Percentiles rank a stretch among this genome's conserved stretches.
These are phyloP conservation scores for Himalopsyche japonica DNA, from an alignment of 2,888 invertebrate species.

Conservation along the genomic window DNA sequence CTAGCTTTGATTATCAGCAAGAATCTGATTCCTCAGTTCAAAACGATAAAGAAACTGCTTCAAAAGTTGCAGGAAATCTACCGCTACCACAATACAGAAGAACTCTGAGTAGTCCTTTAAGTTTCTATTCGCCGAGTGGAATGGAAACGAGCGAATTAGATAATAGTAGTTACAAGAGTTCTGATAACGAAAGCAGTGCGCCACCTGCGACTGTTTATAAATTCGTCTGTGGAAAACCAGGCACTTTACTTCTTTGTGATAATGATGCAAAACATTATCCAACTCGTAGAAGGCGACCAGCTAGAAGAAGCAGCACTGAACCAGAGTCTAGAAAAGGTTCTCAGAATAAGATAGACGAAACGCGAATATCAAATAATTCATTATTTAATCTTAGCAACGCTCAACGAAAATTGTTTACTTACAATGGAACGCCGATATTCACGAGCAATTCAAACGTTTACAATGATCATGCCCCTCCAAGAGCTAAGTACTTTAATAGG, in stretches of 20 bases:
- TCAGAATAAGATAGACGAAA: background rate
- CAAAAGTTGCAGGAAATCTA: background rate
- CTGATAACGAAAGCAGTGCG: slow-evolving; percentile 55
- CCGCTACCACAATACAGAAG: slow-evolving; percentile 20
- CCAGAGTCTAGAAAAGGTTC: slow-evolving; percentile 11
- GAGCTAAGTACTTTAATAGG: background rate
- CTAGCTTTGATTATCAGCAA: background rate
- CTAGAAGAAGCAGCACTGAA: slow-evolving; percentile 38
- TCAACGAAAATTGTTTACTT: slow-evolving; percentile 14
- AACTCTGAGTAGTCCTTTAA: slow-evolving; percentile 29
- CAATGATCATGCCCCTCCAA: background rate
- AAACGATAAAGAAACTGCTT: background rate
- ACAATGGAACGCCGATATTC: slow-evolving; percentile 23
- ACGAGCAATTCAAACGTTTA: background rate
- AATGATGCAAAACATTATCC: slow-evolving; percentile 45
- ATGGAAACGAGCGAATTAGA: slow-evolving; percentile 44
- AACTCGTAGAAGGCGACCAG: slow-evolving; percentile 42
- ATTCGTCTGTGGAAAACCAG: slow-evolving; percentile 51
- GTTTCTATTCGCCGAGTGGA: slow-evolving; percentile 30
- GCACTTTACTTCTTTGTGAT: slow-evolving; percentile 50
- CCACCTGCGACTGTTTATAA: slow-evolving; percentile 45
- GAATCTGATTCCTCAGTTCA: background rate
- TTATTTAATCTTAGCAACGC: background rate
- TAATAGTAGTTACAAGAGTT: slow-evolving; percentile 59
- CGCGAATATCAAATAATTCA: background rate